phyloP scores from a whole-genome alignment of 2,888 invertebrate species.

The Caenorhabditis sp. region DNA sequence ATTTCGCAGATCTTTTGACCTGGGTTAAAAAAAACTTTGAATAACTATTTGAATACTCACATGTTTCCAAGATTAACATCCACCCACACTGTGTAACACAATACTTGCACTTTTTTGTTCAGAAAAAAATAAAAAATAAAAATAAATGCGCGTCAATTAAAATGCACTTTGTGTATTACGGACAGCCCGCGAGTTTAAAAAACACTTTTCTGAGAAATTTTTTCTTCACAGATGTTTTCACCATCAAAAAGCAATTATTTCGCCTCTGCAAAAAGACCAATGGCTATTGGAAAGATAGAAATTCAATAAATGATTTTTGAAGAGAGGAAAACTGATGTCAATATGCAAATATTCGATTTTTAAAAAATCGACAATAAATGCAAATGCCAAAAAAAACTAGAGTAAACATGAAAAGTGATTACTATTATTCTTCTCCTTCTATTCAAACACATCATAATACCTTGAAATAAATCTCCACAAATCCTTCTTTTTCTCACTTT shows the following conservation, averaged over 20 bases:
- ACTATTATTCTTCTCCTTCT: not conserved
- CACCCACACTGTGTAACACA: too few relatives aligned
- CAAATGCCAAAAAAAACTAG: not conserved
- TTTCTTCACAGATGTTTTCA: too few relatives aligned
- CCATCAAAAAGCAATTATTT: too few relatives aligned
- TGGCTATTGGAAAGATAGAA: not conserved
- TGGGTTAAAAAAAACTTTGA: too few relatives aligned
- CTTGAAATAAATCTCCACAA: not conserved
- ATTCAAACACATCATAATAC: constrained; percentile 5
- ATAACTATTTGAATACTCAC: too few relatives aligned
- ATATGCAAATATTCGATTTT: constrained; percentile 6
- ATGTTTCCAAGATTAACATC: too few relatives aligned
- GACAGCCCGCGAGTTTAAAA: not conserved
- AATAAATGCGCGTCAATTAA: not conserved
- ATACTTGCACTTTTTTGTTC: not conserved
- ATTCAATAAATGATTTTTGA: constrained; percentile 2
- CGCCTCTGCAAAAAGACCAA: not conserved
- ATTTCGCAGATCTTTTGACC: not conserved
- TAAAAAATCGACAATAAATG: constrained; percentile 6
- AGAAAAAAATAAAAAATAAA: constrained; percentile 5
- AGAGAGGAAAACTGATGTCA: not conserved
- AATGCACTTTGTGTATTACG: not conserved
- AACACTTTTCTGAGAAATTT: not conserved
- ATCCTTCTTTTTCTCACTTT: not conserved
- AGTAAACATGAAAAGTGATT: not conserved